A percentile compares a stretch with the other conserved stretches of the same genome.
Evolutionary conservation across 1,140 invertebrate species (phyloP).

Genomic region (Mylabris phalerata): DNA sequence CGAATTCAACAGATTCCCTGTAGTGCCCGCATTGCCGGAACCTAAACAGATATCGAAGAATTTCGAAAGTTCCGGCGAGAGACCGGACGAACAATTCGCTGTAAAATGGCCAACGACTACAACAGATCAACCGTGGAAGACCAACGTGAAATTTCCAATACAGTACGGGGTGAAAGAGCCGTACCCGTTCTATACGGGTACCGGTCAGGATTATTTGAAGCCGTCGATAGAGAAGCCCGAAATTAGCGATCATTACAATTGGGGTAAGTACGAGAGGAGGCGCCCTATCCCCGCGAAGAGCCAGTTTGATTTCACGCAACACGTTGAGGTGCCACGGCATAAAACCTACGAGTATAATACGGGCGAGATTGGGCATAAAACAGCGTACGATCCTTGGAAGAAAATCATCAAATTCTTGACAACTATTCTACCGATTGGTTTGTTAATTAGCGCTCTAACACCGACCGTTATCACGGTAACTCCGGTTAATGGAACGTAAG

Average conservation of each 20-base stretch:
- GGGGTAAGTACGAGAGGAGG: neutral
- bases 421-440: constrained; percentile 49
- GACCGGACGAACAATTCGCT: neutral
- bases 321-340: neutral
- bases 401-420: constrained; percentile 47
- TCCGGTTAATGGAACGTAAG: constrained; percentile 35
- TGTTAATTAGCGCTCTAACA: constrained; percentile 50
- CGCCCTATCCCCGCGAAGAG: neutral
- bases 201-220: neutral
- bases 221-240: neutral
- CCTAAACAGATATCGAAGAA: constrained; percentile 20
- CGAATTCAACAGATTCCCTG: constrained; percentile 36
- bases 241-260: neutral
- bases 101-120: neutral
- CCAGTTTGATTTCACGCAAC: constrained; percentile 6
- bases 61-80: neutral
- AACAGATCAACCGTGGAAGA: constrained; percentile 17
- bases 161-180: neutral
- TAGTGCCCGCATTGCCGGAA: constrained; percentile 29
- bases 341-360: constrained; percentile 13
- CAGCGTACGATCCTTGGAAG: constrained; percentile 40
- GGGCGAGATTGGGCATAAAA: neutral
- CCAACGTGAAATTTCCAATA: constrained; percentile 26
- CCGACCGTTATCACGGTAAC: constrained; percentile 48
- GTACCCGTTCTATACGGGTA: neutral